Evolutionary conservation across 2,797 vertebrate species (phyloP).

Genomic region (Streptopelia turtur): DNA sequence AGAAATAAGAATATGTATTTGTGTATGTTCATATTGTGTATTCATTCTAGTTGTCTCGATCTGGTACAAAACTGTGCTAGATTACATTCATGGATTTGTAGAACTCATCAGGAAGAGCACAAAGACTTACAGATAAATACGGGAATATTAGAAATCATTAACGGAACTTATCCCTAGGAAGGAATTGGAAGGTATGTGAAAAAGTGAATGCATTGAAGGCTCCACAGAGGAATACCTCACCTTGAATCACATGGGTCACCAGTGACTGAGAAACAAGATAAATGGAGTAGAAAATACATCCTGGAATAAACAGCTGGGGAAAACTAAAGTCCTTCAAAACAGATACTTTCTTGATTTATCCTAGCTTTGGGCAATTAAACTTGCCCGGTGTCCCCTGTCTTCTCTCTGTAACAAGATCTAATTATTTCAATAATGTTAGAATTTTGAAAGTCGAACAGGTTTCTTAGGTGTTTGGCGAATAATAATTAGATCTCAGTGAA

Average conservation of each 20-base stretch:
- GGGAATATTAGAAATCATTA: background rate
- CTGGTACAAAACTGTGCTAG: background rate
- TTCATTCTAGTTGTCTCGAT: background rate
- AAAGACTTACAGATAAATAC: background rate
- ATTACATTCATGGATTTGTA: background rate
- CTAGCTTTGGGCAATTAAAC: background rate
- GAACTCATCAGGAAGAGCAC: background rate
- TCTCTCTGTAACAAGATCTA: background rate
- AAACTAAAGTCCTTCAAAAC: background rate
- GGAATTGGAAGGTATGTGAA: background rate
- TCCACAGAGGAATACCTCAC: background rate
- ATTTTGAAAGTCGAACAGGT: background rate
- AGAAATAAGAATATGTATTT: background rate
- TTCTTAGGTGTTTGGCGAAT: background rate
- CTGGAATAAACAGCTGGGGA: background rate
- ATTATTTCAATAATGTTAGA: background rate
- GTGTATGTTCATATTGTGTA: background rate
- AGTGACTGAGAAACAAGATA: background rate
- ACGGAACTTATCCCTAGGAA: background rate
- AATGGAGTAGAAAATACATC: background rate
- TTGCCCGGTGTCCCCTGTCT: background rate
- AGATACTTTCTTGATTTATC: background rate
- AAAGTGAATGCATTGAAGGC: background rate
- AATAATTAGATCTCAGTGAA: background rate
- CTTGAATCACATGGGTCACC: background rate